Evolutionary conservation across 2,113 vertebrate genomes (phyloP), one percentile per base, ranked within the genome.

Genomic region (Pluvialis apricaria): DNA sequence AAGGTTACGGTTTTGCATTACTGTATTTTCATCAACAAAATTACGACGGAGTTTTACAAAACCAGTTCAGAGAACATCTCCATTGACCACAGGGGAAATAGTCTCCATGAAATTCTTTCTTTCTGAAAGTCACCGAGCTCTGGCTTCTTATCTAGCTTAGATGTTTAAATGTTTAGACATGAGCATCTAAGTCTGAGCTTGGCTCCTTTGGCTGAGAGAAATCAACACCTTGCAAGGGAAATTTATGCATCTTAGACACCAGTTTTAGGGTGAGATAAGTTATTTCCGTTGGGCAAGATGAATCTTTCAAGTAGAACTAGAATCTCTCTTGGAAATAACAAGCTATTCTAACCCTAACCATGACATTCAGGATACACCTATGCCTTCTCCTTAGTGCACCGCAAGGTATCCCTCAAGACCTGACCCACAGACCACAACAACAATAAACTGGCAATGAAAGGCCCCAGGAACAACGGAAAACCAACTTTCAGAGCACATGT

Each of bases 371-470:
- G 64, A 54, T 26, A 42, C 5, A 69, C 7, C 20, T 47, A 42
- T 1, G 1, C 3, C 24, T 86, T 44, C 36, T 82, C 14, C 21
- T 77, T 36, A n/a, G 4, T 0, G 1, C 16, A 81, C 32, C 15
- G 32, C 54, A 80, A 55, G 8, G 29, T 70, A 12, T 70, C 19
- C 60, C 36, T 71, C 36, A 66, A 36, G 38, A 82, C 32, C 13
- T 75, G n/a, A 64, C 25, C 25, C 54, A 70, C 14, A 24, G 10
- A 5, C 15, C 82, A 61, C n/a, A 83, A 10, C 16, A 88, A 38
- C 55, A 68, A 55, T 15, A 68, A 84, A 75, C 6, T 1, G 9
- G 13, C 18, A 78, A 75, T 31, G 54, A 55, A 3, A 60, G 29
- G 4, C 42, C 26, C 40, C 28, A 86, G 65, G 18, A 82, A 49